Evolutionary conservation across 2,797 vertebrate genomes (phyloP).

Genomic region (Limnodromus scolopaceus): DNA sequence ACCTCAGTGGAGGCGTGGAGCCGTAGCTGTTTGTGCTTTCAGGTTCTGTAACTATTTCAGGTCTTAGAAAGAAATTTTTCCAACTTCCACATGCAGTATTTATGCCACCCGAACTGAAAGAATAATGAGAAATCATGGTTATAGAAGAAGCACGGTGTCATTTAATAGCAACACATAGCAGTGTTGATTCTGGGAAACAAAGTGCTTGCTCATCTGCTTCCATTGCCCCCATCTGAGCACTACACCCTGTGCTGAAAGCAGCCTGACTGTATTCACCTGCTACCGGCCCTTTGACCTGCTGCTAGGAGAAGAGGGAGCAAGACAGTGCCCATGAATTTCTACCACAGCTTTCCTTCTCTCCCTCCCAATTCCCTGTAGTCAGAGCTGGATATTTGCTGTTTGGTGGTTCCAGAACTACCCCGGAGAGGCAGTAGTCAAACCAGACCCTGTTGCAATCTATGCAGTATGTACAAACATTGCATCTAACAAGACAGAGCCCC

Average conservation of each 20-base stretch:
- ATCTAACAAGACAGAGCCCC: not conserved
- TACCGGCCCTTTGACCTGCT: not conserved
- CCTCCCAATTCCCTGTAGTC: not conserved
- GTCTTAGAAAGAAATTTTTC: not conserved
- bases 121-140: not conserved
- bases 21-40: not conserved
- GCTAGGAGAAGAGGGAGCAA: not conserved
- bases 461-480: not conserved
- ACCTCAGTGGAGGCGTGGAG: not conserved
- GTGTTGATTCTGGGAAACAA: not conserved
- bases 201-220: not conserved
- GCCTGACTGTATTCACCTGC: not conserved
- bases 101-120: not conserved
- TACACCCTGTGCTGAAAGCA: fast-evolving
- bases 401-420: not conserved
- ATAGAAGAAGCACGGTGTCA: not conserved
- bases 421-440: not conserved
- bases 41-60: not conserved
- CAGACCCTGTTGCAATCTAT: not conserved
- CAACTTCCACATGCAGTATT: not conserved
- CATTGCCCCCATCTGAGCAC: not conserved
- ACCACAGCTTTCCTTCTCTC: not conserved
- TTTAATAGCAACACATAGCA: not conserved
- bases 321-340: not conserved
- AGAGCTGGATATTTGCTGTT: not conserved